Evolutionary conservation across 2,797 vertebrate genomes (phyloP).

Genomic region (Hypotaenidia philippensis): DNA sequence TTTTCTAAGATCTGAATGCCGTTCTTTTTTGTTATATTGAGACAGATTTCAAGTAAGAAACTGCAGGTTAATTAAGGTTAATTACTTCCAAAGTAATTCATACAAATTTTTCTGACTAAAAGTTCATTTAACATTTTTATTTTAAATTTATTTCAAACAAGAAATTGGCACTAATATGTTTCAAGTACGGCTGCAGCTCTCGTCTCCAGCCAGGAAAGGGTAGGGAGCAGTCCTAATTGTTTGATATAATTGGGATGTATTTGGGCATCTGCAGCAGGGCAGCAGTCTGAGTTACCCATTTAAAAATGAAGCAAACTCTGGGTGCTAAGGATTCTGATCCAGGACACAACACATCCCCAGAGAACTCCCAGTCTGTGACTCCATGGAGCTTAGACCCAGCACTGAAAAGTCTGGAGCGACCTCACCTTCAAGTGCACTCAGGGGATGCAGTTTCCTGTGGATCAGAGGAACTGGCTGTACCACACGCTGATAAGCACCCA

Average conservation of each 20-base stretch:
- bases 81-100: background rate
- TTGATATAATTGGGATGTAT: background rate
- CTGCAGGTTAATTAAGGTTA: background rate
- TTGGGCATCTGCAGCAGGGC: background rate
- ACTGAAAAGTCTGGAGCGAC: background rate
- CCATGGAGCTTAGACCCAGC: background rate
- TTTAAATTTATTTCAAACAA: background rate
- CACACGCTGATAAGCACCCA: fast-evolving
- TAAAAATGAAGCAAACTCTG: background rate
- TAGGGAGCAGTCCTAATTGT: background rate
- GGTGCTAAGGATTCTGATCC: background rate
- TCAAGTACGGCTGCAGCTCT: background rate
- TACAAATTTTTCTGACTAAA: background rate
- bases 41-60: background rate
- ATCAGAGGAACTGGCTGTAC: background rate
- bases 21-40: background rate
- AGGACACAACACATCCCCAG: background rate
- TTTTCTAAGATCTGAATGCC: background rate
- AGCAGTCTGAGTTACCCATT: background rate
- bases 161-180: background rate
- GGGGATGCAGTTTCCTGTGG: background rate
- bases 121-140: too few species aligned
- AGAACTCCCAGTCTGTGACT: background rate
- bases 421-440: fast-evolving
- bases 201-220: background rate